Percentiles rank a stretch among this genome's conserved stretches.
These are phyloP conservation scores for Bucco capensis DNA, from an alignment of 2,113 vertebrate species.

Conservation along the genomic window DNA sequence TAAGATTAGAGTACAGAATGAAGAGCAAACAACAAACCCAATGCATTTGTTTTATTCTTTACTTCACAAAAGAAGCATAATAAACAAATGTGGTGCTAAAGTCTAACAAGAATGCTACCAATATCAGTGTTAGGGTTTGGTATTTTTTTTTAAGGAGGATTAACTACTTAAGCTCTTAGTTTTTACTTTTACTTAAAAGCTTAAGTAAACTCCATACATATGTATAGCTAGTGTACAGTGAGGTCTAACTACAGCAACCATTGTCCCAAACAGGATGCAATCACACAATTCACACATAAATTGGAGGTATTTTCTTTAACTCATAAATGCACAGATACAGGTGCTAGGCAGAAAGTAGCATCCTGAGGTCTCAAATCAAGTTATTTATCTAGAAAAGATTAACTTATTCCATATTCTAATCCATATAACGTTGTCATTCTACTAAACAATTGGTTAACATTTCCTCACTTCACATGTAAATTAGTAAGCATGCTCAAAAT, in stretches of 20 bases:
- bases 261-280: no score
- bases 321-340: no score
- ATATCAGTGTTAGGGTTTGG: neutral
- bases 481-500: no score
- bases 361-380: no score
- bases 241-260: neutral
- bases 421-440: no score
- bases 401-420: no score
- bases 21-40: neutral
- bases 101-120: neutral
- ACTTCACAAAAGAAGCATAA: neutral
- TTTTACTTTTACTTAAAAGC: neutral
- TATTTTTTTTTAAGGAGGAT: neutral
- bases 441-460: no score
- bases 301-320: no score
- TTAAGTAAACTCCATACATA: neutral
- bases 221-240: neutral
- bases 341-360: no score
- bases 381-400: no score
- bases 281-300: no score
- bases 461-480: no score
- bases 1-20: neutral
- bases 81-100: neutral
- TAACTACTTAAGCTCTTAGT: neutral
- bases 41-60: neutral